Conservation (phyloP, 2,797 vertebrate genomes). For the Discoglossus pictus region DNA sequence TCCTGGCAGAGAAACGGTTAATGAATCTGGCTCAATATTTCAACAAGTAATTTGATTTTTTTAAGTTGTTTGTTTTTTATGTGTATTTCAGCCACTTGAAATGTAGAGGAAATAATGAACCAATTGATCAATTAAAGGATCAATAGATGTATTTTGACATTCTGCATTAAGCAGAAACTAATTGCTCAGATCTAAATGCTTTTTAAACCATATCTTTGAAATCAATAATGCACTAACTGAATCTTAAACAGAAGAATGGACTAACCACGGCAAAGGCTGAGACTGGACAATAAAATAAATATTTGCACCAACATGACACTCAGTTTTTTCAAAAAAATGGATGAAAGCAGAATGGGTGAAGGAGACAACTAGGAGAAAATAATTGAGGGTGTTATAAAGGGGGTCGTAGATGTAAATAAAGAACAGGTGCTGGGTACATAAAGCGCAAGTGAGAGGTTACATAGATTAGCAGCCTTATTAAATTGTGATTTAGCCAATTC, state of each 20-base stretch:
- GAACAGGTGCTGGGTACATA: no score
- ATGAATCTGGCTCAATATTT: no score
- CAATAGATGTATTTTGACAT: conserved; percentile 87
- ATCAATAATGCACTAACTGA: conserved; percentile 82
- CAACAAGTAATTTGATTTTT: conserved; percentile 26
- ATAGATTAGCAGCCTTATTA: no score
- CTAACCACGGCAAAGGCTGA: conserved; percentile 41
- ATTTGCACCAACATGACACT: conserved; percentile 31
- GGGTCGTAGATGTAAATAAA: no score
- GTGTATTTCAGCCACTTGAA: conserved; percentile 49
- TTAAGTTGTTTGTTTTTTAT: conserved; percentile 51
- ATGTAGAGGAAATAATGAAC: conserved; percentile 75
- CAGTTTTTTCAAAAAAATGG: no score
- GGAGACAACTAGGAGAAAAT: no score
- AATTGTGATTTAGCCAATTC: no score
- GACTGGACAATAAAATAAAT: conserved; percentile 29
- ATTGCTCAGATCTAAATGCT: conserved; percentile 89
- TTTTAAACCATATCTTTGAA: conserved; percentile 81
- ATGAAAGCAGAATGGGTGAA: no score
- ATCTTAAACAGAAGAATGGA: conserved; percentile 63
- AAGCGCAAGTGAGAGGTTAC: no score
- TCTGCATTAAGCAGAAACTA: conserved; percentile 94
- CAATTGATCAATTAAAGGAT: conserved; percentile 84
- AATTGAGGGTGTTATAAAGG: no score
- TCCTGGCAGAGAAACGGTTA: no score